Base-by-base conservation (phyloP, 2,888 invertebrate species). In the Ceratothoa steindachneri region DNA sequence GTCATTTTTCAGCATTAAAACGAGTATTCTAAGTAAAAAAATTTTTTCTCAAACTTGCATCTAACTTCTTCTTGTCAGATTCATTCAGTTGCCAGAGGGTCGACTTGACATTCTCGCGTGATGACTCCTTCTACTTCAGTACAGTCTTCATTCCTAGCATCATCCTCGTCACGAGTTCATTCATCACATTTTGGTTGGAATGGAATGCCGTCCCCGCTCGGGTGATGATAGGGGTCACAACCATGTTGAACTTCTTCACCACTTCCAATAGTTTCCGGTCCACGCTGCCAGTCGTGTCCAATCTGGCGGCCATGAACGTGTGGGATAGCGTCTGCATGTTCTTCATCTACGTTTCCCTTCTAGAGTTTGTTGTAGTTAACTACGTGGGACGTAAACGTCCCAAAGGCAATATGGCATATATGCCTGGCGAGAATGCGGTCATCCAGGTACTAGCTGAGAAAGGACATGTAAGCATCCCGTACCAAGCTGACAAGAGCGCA, bases 301-400 rank as follows among this genome's bases (percentile, higher is more conserved):
- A 95, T 86, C 86, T 95, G 82, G 94, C 94, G 72, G 95, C 95
- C 64, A 95, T 95, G 95, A 95, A 95, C 87, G 93, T 95, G 69
- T 95, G 95, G 95, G 95, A 95, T 85, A 95, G 95, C 77, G 95
- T 95, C 81, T 95, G 95, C 85, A 95, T 95, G 95, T 95, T 94
- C 86, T 95, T 95, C 88, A 95, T 95, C 85, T 95, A 95, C 87
- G 95, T 95, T 76, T 94, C 94, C 70, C 88, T 95, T 75, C 88
- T 95, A 82, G 95, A 95, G 86, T 95, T 95, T 85, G 95, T 95
- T 71, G 93, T 94, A 86, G 95, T 95, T 83, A 95, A 95, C 88
- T 95, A 95, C 86, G 93, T 95, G 80, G 95, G 95, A 80, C 89
- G 95, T 24, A 79, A 79, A 68, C 70, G 79, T 71, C 76, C 79